These are phyloP conservation scores for Tringa solitaria DNA, from an alignment of 2,113 vertebrate species.

Conservation along the genomic window DNA sequence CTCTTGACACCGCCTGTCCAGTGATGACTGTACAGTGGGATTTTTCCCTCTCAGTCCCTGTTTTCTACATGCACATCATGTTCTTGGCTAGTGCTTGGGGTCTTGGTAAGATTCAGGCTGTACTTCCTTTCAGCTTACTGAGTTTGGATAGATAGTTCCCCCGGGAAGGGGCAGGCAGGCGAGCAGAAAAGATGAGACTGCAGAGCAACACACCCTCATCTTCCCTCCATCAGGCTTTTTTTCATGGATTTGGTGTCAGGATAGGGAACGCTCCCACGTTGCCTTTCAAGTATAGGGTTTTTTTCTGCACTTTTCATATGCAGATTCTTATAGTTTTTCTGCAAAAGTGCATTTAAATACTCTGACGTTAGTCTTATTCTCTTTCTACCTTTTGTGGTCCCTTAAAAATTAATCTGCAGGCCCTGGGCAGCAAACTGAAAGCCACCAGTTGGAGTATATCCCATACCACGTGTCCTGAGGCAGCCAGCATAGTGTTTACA, in stretches of 20 bases:
- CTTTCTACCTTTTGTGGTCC: not conserved
- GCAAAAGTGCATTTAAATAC: not conserved
- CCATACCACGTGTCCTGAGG: not conserved
- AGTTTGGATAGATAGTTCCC: not conserved
- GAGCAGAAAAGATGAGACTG: not conserved
- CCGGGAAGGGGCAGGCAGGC: not conserved
- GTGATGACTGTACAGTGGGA: not conserved
- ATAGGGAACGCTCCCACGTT: not conserved
- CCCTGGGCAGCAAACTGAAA: not conserved
- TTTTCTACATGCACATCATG: not conserved
- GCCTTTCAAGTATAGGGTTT: not conserved
- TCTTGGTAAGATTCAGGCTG: not conserved
- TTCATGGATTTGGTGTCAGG: not conserved
- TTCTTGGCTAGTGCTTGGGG: not conserved
- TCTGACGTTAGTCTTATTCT: not conserved
- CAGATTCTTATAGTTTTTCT: not conserved
- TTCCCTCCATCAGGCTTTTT: not conserved
- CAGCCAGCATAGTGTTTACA: not conserved
- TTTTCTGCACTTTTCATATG: not conserved
- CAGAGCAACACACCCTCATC: not conserved
- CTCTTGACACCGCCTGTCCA: not conserved
- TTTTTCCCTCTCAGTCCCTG: not conserved
- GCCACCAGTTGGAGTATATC: not conserved
- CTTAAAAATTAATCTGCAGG: not conserved
- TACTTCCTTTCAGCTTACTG: not conserved